Percentiles rank a stretch among this genome's conserved stretches.
These are phyloP conservation scores for Genyomyrus donnyi DNA, from an alignment of 2,113 vertebrate species.

Conservation along the genomic window DNA sequence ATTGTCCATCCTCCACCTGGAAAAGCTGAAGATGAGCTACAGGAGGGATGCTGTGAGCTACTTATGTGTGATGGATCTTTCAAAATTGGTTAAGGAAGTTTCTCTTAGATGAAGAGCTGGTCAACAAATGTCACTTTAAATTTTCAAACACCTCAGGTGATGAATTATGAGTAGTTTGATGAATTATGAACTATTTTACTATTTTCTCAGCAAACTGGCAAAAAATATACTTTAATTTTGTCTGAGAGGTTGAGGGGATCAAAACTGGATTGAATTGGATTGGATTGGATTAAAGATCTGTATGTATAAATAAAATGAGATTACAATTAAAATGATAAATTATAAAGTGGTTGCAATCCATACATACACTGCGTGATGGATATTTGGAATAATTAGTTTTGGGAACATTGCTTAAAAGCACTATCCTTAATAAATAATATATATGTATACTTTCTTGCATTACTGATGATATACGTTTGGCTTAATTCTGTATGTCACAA, in stretches of 20 bases:
- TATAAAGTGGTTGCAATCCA: background rate
- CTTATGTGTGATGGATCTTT: background rate
- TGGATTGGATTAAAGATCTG: background rate
- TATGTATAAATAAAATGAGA: background rate
- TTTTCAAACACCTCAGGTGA: background rate
- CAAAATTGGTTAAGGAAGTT: background rate
- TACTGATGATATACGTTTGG: background rate
- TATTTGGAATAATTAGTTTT: background rate
- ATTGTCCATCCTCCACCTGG: background rate
- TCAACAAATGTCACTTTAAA: background rate
- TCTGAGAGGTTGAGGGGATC: background rate
- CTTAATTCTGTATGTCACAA: background rate
- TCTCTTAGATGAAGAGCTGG: background rate
- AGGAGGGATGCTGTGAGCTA: background rate
- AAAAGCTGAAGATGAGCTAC: background rate
- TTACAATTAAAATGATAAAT: background rate
- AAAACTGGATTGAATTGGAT: too few relatives aligned
- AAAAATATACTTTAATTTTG: background rate
- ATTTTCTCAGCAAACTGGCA: background rate
- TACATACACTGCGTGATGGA: background rate
- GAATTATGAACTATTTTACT: background rate
- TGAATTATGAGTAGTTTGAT: background rate
- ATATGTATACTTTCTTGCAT: background rate
- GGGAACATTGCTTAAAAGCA: background rate
- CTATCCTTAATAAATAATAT: background rate